Percentiles rank a stretch among this genome's conserved stretches.
phyloP scores from a whole-genome alignment of 2,113 vertebrate genomes.

The Pseudopipra pipra region DNA sequence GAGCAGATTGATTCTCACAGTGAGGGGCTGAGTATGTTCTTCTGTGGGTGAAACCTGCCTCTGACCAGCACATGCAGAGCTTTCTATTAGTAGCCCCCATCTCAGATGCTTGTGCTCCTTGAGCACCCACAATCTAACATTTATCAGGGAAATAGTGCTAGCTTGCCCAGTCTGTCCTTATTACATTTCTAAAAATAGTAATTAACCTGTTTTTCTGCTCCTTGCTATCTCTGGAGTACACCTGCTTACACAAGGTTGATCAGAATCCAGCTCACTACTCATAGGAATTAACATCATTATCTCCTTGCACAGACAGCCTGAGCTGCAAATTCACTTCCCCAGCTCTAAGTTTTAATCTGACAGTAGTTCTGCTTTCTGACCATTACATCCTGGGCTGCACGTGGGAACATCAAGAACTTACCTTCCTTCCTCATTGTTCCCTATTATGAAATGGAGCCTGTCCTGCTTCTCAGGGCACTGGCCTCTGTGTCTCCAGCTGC shows the following conservation, averaged over 20 bases:
- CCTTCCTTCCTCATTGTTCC: not conserved
- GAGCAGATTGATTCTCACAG: not conserved
- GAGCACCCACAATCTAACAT: not conserved
- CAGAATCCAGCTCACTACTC: constrained; percentile 37
- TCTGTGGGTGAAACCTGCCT: not conserved
- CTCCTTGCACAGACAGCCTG: constrained; percentile 13
- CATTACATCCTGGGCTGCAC: not conserved
- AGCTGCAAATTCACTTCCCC: not conserved
- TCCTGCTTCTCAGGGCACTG: not conserved
- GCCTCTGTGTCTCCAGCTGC: not conserved
- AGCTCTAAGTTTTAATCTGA: not conserved
- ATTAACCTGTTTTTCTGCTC: not conserved
- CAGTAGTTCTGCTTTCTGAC: not conserved
- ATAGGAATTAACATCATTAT: constrained; percentile 49
- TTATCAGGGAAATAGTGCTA: not conserved
- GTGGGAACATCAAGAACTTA: not conserved
- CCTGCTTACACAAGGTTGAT: constrained; percentile 20
- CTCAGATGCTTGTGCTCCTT: not conserved
- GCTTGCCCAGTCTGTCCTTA: not conserved
- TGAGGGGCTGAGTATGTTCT: not conserved
- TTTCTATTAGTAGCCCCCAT: not conserved
- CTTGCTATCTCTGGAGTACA: not conserved
- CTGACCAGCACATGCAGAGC: not conserved
- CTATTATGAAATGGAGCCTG: not conserved
- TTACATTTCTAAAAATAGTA: not conserved